Conservation (phyloP, 1,140 invertebrate species). For the Neodiprion lecontei region DNA sequence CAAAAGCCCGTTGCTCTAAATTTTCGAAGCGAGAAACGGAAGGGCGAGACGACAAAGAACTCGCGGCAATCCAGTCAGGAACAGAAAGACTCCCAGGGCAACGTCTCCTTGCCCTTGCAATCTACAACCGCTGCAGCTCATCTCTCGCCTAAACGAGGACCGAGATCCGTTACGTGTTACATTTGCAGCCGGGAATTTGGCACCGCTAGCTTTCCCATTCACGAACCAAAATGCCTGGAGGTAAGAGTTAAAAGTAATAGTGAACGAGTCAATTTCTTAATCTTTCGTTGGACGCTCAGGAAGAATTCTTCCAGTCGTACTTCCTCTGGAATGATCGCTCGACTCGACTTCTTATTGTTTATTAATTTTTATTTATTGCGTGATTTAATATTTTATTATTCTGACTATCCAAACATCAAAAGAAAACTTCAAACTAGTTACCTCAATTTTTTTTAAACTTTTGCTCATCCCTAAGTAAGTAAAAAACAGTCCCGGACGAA, state of each 20-base stretch:
- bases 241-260: conserved; percentile 60
- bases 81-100: neutral
- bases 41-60: conserved; percentile 28
- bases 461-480: too few species aligned
- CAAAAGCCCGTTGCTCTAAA: conserved; percentile 64
- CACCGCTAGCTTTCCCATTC: conserved; percentile 75
- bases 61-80: neutral
- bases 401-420: too few species aligned
- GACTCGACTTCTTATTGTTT: too few species aligned
- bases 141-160: conserved; percentile 40
- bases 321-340: too few species aligned
- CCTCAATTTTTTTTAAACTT: too few species aligned
- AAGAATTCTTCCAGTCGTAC: too few species aligned
- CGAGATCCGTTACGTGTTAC: conserved; percentile 71
- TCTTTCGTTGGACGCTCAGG: too few species aligned
- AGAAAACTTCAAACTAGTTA: too few species aligned
- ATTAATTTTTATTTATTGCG: too few species aligned
- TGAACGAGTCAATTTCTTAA: too few species aligned
- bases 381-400: too few species aligned
- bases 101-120: neutral
- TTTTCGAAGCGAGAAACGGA: conserved; percentile 55
- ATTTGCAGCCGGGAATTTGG: conserved; percentile 82
- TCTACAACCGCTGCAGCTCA: conserved; percentile 24
- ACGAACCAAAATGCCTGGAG: conserved; percentile 81
- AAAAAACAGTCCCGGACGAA: too few species aligned